Evolutionary conservation across 2,888 invertebrate species (phyloP).

Genomic region (Yponomeuta plumbellus): DNA sequence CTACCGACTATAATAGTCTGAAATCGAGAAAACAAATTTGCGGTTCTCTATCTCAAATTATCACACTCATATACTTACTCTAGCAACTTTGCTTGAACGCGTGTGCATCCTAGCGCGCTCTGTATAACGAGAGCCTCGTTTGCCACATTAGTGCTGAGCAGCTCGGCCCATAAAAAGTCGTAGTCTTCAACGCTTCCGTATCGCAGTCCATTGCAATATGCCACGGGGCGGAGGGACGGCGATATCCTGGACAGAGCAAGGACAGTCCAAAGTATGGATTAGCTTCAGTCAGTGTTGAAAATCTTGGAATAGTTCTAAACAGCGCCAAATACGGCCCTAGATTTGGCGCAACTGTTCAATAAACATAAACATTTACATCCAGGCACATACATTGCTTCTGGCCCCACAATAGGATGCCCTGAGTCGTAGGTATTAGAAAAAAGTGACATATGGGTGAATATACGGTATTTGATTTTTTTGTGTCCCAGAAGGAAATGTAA

Average conservation of each 20-base stretch:
- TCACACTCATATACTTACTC: slow-evolving; percentile 51
- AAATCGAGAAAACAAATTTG: background rate
- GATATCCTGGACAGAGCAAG: slow-evolving; percentile 38
- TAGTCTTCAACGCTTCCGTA: slow-evolving; percentile 77
- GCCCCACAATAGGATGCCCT: too few species aligned
- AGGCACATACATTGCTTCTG: too few species aligned
- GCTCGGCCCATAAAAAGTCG: slow-evolving; percentile 78
- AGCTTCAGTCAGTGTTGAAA: background rate
- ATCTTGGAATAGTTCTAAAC: too few species aligned
- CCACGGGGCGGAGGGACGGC: slow-evolving; percentile 68
- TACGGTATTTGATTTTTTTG: too few species aligned
- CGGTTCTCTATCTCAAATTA: background rate
- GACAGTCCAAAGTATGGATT: slow-evolving; percentile 15
- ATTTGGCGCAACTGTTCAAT: too few species aligned
- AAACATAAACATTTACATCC: too few species aligned
- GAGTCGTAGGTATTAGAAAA: too few species aligned
- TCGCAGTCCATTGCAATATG: slow-evolving; percentile 81
- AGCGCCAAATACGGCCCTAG: too few species aligned
- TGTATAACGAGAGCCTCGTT: slow-evolving; percentile 79
- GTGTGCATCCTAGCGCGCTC: slow-evolving; percentile 77
- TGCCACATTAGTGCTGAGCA: slow-evolving; percentile 72
- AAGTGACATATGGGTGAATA: too few species aligned
- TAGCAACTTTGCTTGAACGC: slow-evolving; percentile 65
- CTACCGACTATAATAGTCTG: background rate
- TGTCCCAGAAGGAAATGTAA: too few species aligned